A percentile compares a stretch with the other conserved stretches of the same genome.
Evolutionary conservation across 1,140 invertebrate genomes (phyloP).

Genomic region (Aradophagus sp.): DNA sequence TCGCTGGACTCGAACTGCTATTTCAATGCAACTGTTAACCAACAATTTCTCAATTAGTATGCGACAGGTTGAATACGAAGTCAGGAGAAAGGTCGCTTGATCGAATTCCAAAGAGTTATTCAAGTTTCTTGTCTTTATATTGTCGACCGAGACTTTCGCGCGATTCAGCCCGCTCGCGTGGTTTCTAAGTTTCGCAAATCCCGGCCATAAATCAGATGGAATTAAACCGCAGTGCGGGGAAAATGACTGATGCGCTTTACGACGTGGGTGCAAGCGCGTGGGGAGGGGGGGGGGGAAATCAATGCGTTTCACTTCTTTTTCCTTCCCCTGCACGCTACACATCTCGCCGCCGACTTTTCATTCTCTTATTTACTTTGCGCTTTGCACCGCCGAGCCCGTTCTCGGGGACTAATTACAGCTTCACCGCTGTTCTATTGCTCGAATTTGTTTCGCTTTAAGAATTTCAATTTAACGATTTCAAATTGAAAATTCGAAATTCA

Average conservation of each 20-base stretch:
- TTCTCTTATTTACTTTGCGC: constrained; percentile 38
- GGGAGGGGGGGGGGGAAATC: too few species aligned
- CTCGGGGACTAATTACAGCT: constrained; percentile 24
- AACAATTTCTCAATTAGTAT: too few species aligned
- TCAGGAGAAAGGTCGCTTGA: too few species aligned
- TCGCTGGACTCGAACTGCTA: too few species aligned
- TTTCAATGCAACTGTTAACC: too few species aligned
- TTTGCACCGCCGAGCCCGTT: constrained; percentile 33
- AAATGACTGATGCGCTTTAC: constrained; percentile 55
- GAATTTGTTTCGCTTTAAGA: constrained; percentile 40
- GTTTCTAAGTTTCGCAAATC: constrained; percentile 52
- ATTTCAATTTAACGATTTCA: constrained; percentile 11
- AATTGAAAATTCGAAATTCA: too few species aligned
- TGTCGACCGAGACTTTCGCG: constrained; percentile 33
- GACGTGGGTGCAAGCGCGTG: constrained; percentile 30
- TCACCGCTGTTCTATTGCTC: constrained; percentile 30
- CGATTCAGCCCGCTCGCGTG: constrained; percentile 38
- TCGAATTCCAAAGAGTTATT: too few species aligned
- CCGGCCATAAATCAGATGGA: constrained; percentile 56
- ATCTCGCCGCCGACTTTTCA: neutral
- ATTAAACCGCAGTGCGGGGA: constrained; percentile 55
- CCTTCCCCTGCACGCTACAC: neutral
- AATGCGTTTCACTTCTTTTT: constrained; percentile 46
- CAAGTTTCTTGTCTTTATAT: constrained; percentile 19
- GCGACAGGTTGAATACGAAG: too few species aligned